Evolutionary conservation across 1,140 invertebrate genomes (phyloP).

Genomic region (Solenopsis fugax): DNA sequence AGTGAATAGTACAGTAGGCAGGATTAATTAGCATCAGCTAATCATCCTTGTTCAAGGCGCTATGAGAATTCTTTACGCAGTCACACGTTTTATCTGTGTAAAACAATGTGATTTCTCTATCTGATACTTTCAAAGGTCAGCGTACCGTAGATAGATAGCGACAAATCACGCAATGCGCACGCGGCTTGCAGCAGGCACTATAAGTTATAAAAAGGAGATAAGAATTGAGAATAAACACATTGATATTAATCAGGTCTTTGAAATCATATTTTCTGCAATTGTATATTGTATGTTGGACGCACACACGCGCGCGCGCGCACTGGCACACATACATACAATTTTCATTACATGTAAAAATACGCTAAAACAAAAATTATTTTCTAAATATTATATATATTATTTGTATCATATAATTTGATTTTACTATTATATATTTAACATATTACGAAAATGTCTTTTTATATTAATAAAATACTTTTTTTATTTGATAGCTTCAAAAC

Average conservation of each 20-base stretch:
- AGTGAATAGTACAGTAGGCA: not conserved
- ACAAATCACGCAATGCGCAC: not conserved
- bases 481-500: not conserved
- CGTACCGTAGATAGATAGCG: conserved; percentile 18
- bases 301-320: too few species aligned
- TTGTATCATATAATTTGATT: not conserved
- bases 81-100: conserved; percentile 1
- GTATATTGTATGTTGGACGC: not conserved
- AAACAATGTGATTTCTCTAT: conserved; percentile 65
- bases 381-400: not conserved
- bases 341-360: too few species aligned
- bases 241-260: not conserved
- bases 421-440: not conserved
- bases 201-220: not conserved
- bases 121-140: conserved; percentile 45
- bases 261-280: not conserved
- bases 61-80: conserved; percentile 47
- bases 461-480: not conserved
- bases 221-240: not conserved
- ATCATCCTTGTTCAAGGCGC: not conserved
- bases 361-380: not conserved
- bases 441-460: not conserved
- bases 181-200: not conserved
- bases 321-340: too few species aligned
- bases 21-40: conserved; percentile 57